These are phyloP conservation scores for Regulus satrapa DNA, from an alignment of 2,113 vertebrate species.

Conservation along the genomic window DNA sequence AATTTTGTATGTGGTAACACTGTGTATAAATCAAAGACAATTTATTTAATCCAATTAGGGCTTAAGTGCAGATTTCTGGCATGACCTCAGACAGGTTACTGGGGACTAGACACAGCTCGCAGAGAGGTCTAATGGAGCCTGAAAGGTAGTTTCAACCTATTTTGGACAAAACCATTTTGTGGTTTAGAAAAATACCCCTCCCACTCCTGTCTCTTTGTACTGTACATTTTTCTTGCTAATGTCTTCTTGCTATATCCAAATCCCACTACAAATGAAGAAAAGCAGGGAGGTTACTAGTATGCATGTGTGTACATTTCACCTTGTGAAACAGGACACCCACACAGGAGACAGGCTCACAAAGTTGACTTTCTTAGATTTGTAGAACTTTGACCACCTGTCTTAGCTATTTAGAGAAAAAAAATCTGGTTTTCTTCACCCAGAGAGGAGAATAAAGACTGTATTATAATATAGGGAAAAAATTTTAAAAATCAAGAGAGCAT, in stretches of 20 bases:
- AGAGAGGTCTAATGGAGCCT: neutral
- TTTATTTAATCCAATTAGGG: neutral
- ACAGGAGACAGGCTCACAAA: neutral
- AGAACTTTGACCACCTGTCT: neutral
- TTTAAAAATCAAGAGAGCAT: neutral
- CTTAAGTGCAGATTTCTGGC: neutral
- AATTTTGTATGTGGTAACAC: neutral
- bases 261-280: neutral
- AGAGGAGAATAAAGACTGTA: neutral
- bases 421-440: neutral
- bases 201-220: neutral
- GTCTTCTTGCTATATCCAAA: neutral
- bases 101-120: neutral
- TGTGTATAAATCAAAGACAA: neutral
- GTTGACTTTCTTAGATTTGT: neutral
- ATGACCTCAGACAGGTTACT: neutral
- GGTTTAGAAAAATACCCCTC: neutral
- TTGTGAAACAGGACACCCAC: fast-evolving
- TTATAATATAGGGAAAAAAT: neutral
- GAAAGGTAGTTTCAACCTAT: neutral
- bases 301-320: neutral
- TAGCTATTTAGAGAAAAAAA: neutral
- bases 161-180: neutral
- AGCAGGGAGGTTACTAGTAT: neutral
- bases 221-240: neutral